Evolutionary conservation across 2,797 vertebrate species (phyloP).

Genomic region (Lepus townsendii): DNA sequence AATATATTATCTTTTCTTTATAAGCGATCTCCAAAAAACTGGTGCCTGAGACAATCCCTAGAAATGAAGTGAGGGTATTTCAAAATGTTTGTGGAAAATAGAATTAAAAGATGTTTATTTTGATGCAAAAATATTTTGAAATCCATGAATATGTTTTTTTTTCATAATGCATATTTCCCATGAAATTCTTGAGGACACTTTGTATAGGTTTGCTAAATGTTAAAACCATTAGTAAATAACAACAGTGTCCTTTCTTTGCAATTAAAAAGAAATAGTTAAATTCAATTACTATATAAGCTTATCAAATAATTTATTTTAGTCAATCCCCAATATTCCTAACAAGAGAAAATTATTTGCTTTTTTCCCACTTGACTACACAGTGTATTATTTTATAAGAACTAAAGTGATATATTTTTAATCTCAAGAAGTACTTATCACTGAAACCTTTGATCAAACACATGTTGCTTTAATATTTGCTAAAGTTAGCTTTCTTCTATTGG

Average conservation of each 20-base stretch:
- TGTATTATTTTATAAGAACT: conserved; percentile 39
- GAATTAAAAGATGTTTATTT: too few relatives aligned
- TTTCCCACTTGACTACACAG: conserved; percentile 1
- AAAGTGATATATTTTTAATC: conserved; percentile 6
- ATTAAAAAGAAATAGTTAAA: background rate
- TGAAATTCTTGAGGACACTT: too few relatives aligned
- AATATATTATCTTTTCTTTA: background rate
- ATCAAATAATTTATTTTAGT: background rate
- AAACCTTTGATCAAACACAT: background rate
- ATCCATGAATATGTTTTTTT: too few relatives aligned
- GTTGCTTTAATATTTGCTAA: conserved; percentile 68
- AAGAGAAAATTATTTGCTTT: background rate
- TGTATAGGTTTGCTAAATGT: background rate
- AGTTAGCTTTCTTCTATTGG: conserved; percentile 13
- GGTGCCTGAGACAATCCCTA: background rate
- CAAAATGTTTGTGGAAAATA: too few relatives aligned
- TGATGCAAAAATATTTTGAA: too few relatives aligned
- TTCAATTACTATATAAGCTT: background rate
- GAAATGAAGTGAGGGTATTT: background rate
- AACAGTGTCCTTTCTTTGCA: background rate
- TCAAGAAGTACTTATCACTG: conserved; percentile 24
- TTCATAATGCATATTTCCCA: too few relatives aligned
- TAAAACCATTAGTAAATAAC: conserved; percentile 10
- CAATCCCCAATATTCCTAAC: background rate
- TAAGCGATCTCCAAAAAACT: background rate